phyloP scores from a whole-genome alignment of 2,888 invertebrate species.

The Mesorhabditis spiculigera region DNA sequence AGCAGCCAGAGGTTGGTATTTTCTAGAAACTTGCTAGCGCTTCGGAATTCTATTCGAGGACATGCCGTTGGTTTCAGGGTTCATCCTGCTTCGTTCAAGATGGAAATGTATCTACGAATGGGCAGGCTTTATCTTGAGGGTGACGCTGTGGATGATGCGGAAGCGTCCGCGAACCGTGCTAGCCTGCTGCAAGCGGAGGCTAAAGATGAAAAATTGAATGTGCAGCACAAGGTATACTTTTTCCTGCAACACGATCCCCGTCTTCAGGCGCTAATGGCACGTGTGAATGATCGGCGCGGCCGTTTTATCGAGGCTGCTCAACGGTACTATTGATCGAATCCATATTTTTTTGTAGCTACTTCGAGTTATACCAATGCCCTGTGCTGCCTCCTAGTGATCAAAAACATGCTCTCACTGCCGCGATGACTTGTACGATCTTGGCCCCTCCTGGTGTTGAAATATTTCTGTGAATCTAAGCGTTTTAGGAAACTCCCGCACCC shows the following conservation, averaged over 20 bases:
- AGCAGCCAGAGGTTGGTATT: slow-evolving; percentile 83
- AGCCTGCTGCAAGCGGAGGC: slow-evolving; percentile 70
- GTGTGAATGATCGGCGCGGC: slow-evolving; percentile 82
- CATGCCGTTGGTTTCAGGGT: slow-evolving; percentile 68
- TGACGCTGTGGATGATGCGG: slow-evolving; percentile 92
- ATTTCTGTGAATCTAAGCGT: slow-evolving; percentile 11
- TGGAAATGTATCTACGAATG: slow-evolving; percentile 93
- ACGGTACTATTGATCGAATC: slow-evolving; percentile 58
- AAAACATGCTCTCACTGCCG: slow-evolving; percentile 87
- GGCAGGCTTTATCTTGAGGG: slow-evolving; percentile 79
- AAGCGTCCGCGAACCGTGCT: slow-evolving; percentile 91
- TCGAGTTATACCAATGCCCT: slow-evolving; percentile 83
- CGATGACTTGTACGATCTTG: slow-evolving; percentile 90
- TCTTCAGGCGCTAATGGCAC: slow-evolving; percentile 80
- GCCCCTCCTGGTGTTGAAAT: slow-evolving; percentile 79
- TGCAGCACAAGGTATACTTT: slow-evolving; percentile 80
- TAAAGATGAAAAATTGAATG: slow-evolving; percentile 74
- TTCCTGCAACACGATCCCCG: neutral
- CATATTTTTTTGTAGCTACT: slow-evolving; percentile 64
- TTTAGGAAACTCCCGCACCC: slow-evolving; percentile 82
- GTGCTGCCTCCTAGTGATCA: slow-evolving; percentile 89
- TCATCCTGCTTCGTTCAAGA: slow-evolving; percentile 90
- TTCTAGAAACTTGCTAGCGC: slow-evolving; percentile 4
- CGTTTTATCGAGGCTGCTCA: slow-evolving; percentile 85
- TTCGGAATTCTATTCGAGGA: neutral